These are phyloP conservation scores for Drosophila sproati DNA, from an alignment of 1,140 invertebrate species.

Conservation along the genomic window DNA sequence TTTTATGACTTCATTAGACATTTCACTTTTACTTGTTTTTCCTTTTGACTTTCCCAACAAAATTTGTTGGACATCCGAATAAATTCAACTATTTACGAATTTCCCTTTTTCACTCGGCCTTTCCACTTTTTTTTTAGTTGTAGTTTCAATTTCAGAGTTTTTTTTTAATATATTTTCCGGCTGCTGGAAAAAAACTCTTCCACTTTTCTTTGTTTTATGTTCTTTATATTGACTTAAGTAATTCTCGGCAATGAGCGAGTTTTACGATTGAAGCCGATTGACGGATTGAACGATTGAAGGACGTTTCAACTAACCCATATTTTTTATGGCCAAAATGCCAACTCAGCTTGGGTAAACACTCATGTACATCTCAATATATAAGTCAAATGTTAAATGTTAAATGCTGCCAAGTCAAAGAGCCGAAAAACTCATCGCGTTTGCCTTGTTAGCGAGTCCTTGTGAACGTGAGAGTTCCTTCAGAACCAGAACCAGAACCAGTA, in stretches of 20 bases:
- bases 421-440: background rate
- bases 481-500: conserved; percentile 55
- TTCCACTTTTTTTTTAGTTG: conserved; percentile 15
- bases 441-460: conserved; percentile 71
- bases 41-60: background rate
- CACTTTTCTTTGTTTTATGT: conserved; percentile 53
- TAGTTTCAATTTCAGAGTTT: conserved; percentile 10
- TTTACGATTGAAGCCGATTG: conserved; percentile 53
- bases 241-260: conserved; percentile 66
- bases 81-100: conserved; percentile 38
- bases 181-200: conserved; percentile 67
- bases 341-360: conserved; percentile 24
- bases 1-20: conserved; percentile 77
- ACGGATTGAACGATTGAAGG: conserved; percentile 36
- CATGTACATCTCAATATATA: conserved; percentile 40
- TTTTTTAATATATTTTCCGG: conserved; percentile 78
- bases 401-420: background rate
- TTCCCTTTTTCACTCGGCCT: conserved; percentile 43
- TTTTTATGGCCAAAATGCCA: conserved; percentile 52
- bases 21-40: conserved; percentile 67
- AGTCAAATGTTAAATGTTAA: conserved; percentile 50
- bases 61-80: conserved; percentile 2
- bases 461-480: conserved; percentile 70
- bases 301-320: conserved; percentile 46
- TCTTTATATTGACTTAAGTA: conserved; percentile 76